These are phyloP conservation scores for Phasia obesa DNA, from an alignment of 2,888 invertebrate species.

Conservation along the genomic window DNA sequence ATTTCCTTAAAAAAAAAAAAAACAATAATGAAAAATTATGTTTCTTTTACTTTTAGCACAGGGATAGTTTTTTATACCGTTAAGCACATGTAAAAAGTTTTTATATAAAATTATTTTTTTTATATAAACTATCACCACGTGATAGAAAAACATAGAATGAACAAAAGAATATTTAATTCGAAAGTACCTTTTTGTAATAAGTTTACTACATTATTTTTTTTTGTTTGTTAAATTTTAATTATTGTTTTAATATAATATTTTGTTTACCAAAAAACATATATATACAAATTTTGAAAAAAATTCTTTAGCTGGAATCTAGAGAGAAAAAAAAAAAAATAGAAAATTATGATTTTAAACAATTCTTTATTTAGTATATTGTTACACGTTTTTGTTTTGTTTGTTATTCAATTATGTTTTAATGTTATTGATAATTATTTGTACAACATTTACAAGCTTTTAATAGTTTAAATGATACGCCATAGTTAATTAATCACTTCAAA, in stretches of 20 bases:
- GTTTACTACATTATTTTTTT: slow-evolving; percentile 23
- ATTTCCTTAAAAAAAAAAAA: background rate
- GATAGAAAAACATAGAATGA: background rate
- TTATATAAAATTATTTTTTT: background rate
- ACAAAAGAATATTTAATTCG: background rate
- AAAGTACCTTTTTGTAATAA: slow-evolving; percentile 39
- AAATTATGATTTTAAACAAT: no score
- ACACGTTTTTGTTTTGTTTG: no score
- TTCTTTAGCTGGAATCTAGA: background rate
- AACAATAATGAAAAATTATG: background rate
- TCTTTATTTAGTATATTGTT: no score
- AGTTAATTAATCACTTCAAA: no score
- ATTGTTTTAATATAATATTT: background rate
- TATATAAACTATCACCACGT: background rate
- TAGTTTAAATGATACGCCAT: no score
- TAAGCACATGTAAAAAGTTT: background rate
- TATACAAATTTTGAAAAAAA: background rate
- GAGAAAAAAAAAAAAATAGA: background rate
- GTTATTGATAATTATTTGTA: no score
- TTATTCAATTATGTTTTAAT: no score
- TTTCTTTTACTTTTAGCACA: slow-evolving; percentile 32
- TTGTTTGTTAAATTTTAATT: slow-evolving; percentile 14
- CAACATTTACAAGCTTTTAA: no score
- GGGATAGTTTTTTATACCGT: slow-evolving; percentile 49
- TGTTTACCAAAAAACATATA: background rate